Base-by-base conservation (phyloP, 2,113 vertebrate genomes). In the Mustelus asterias region DNA sequence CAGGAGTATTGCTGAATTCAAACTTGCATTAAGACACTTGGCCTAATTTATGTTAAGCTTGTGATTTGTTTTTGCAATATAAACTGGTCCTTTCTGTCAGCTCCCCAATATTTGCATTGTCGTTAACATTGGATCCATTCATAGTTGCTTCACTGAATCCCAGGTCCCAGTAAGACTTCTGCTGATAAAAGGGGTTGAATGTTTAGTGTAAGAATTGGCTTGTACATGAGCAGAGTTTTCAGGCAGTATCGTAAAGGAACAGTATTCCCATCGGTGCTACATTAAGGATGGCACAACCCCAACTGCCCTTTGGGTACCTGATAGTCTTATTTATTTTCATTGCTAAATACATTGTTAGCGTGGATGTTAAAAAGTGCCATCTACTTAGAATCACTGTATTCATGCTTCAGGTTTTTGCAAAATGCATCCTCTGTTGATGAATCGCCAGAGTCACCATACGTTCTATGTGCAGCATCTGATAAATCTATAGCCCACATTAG, bases 311-410 rank as follows among this genome's bases (percentile, higher is more conserved):
- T 41, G 48, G 70, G 67, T 22, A 44, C 44, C 44, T n/a, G 10
- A 95, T 3, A 95, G 5, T 72, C 18, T 10, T 95, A 95, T 95
- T 95, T 95, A 95, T 95, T 95, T 95, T 72, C 44, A 44, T 44
- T 29, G 3, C 65, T 29, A 48, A 72, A 29, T 41, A 63, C 60
- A 41, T 72, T 95, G 10, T 76, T 95, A 60, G 13, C 24, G 26
- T 95, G 67, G 26, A 48, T 54, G 44, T 95, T 95, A 95, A 72
- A 76, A 95, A 95, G 10, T 70, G 94, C 94, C 20, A 14, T 72
- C 67, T 48, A 24, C 69, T 72, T 95, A 33, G 67, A 70, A 48
- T 72, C 65, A 70, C 33, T 41, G 93, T 14, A 16, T 14, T 72
- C 48, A 76, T 72, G 26, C 69, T 18, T 76, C 94, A 76, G 69